Conservation (phyloP, 1,140 invertebrate species). For the Lasaia peninsularis region DNA sequence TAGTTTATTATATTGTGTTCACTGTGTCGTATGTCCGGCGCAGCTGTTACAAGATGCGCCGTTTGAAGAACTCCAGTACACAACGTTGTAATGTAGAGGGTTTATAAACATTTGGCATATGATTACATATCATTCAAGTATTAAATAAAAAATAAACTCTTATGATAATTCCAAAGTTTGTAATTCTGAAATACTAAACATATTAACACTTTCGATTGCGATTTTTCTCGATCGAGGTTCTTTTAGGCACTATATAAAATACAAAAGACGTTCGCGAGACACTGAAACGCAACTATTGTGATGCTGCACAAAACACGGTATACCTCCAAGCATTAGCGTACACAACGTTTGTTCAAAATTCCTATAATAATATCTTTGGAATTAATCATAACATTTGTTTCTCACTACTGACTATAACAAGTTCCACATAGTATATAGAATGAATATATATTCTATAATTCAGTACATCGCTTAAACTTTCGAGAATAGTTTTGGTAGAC, state of each 20-base stretch:
- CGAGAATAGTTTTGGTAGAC: slow-evolving; percentile 5
- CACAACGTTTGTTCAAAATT: slow-evolving; percentile 71
- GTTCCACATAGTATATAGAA: slow-evolving; percentile 10
- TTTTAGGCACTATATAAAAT: slow-evolving; percentile 62
- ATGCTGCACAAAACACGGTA: neutral
- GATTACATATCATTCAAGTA: slow-evolving; percentile 5
- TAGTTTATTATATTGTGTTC: slow-evolving; percentile 35
- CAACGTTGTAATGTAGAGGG: slow-evolving; percentile 36
- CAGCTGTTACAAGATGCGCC: slow-evolving; percentile 33
- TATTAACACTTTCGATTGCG: slow-evolving; percentile 21
- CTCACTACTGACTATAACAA: slow-evolving; percentile 8
- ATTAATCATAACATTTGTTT: slow-evolving; percentile 36
- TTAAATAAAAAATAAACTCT: slow-evolving; percentile 46
- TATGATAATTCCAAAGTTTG: slow-evolving; percentile 56
- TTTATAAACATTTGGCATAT: slow-evolving; percentile 65
- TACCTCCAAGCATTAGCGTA: slow-evolving; percentile 27
- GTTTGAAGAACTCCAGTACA: neutral
- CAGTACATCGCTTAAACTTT: slow-evolving; percentile 8
- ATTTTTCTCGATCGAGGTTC: slow-evolving; percentile 51
- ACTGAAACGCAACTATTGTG: neutral
- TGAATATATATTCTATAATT: slow-evolving; percentile 6
- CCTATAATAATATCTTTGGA: slow-evolving; percentile 51
- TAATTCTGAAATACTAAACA: slow-evolving; percentile 52
- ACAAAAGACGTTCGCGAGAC: slow-evolving; percentile 12
- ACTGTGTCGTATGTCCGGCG: slow-evolving; percentile 35